Evolutionary conservation across 2,797 vertebrate genomes (phyloP).

Genomic region (Gobio occitaniae): DNA sequence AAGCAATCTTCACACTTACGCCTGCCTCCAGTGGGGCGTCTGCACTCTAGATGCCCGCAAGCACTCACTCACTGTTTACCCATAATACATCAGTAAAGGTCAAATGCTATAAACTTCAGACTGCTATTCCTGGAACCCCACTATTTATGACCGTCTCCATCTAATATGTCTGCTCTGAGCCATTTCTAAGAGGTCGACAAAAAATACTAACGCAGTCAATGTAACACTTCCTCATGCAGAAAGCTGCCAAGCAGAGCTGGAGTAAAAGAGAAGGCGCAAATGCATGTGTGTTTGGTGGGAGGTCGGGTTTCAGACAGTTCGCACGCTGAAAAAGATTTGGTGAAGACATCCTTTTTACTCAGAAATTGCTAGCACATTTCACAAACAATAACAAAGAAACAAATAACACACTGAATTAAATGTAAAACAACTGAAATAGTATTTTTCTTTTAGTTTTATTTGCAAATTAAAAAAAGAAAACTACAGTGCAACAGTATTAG

Average conservation of each 20-base stretch:
- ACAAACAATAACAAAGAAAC: background rate
- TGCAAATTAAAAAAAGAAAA: background rate
- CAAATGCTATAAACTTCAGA: slow-evolving; percentile 30
- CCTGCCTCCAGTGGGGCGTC: background rate
- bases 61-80: slow-evolving; percentile 25
- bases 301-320: background rate
- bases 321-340: background rate
- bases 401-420: background rate
- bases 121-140: slow-evolving; percentile 26
- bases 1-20: background rate
- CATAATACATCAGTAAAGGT: slow-evolving; percentile 44
- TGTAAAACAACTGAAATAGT: background rate
- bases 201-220: slow-evolving; percentile 50
- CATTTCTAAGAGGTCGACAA: slow-evolving; percentile 11
- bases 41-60: slow-evolving; percentile 30
- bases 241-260: slow-evolving; percentile 21
- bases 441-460: background rate
- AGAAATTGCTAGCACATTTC: background rate
- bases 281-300: background rate
- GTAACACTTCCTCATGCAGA: slow-evolving; percentile 50
- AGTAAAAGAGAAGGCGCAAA: slow-evolving; percentile 29
- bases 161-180: slow-evolving; percentile 11
- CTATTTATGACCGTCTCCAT: slow-evolving; percentile 16
- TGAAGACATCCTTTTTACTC: background rate
- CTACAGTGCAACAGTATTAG: slow-evolving; percentile 59